Percentiles rank a stretch among this genome's conserved stretches.
phyloP scores from a whole-genome alignment of 2,113 vertebrate genomes.

The Peromyscus leucopus region DNA sequence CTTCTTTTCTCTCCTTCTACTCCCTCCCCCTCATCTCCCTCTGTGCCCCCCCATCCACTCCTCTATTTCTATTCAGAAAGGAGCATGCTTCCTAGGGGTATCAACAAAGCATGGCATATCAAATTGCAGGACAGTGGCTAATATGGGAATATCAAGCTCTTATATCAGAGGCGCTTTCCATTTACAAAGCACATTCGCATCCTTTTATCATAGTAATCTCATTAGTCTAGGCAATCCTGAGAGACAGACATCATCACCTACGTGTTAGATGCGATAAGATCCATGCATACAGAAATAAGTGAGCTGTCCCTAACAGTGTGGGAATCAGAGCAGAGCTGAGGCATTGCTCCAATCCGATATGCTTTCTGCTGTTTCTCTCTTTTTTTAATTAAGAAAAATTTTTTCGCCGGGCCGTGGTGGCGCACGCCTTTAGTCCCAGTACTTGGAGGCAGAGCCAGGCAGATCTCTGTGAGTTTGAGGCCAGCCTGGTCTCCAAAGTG shows the following conservation, averaged over 20 bases:
- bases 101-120: too few species aligned
- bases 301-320: rapidly evolving
- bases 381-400: too few species aligned
- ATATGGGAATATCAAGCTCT: not conserved
- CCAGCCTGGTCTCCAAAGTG: too few species aligned
- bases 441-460: too few species aligned
- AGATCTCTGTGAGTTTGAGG: too few species aligned
- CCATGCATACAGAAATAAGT: not conserved
- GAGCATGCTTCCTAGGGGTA: too few species aligned
- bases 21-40: too few species aligned
- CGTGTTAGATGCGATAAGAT: not conserved
- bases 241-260: not conserved
- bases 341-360: not conserved
- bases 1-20: too few species aligned
- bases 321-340: not conserved
- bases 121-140: not conserved
- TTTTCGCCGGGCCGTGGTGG: too few species aligned
- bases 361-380: rapidly evolving
- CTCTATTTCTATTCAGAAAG: too few species aligned
- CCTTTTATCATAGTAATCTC: not conserved
- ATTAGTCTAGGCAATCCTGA: not conserved
- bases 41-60: too few species aligned
- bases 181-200: not conserved
- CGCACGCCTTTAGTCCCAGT: too few species aligned
- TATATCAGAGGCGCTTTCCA: not conserved